Conservation (phyloP, 2,888 invertebrate genomes). For the Diabrotica balteata region DNA sequence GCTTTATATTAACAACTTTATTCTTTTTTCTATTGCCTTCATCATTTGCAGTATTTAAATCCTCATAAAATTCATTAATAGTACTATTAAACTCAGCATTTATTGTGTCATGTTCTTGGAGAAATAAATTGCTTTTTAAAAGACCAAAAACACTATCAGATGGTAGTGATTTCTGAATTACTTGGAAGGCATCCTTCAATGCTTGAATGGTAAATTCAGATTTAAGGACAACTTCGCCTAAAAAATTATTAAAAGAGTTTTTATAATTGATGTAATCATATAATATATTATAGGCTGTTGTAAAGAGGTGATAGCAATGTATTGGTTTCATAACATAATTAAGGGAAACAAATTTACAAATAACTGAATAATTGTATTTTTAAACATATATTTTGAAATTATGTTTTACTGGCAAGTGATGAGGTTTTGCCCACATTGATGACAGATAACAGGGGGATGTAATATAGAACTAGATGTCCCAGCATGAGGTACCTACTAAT, state of each 20-base stretch:
- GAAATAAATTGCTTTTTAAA: constrained; percentile 69
- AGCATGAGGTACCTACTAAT: too few relatives aligned
- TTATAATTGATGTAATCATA: too few relatives aligned
- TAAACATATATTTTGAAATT: constrained; percentile 41
- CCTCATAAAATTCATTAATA: constrained; percentile 61
- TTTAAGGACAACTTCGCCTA: constrained; percentile 69
- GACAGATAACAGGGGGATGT: too few relatives aligned
- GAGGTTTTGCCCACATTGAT: too few relatives aligned
- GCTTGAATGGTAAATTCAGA: constrained; percentile 67
- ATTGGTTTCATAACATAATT: too few relatives aligned
- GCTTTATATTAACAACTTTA: constrained; percentile 43
- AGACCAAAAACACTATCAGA: constrained; percentile 68
- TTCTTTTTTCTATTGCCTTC: constrained; percentile 48
- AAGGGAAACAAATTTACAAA: neutral
- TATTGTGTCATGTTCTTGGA: constrained; percentile 69
- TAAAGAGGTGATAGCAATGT: too few relatives aligned
- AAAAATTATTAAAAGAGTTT: neutral
- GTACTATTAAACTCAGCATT: constrained; percentile 64
- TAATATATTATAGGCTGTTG: too few relatives aligned
- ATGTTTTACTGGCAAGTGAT: too few relatives aligned
- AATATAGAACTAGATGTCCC: too few relatives aligned
- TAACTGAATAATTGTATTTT: constrained; percentile 38
- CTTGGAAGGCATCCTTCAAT: constrained; percentile 70
- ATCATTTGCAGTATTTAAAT: constrained; percentile 45
- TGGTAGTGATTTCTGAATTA: constrained; percentile 68